These are phyloP conservation scores for Drosophila takahashii DNA, from an alignment of 1,140 invertebrate genomes.

Conservation along the genomic window DNA sequence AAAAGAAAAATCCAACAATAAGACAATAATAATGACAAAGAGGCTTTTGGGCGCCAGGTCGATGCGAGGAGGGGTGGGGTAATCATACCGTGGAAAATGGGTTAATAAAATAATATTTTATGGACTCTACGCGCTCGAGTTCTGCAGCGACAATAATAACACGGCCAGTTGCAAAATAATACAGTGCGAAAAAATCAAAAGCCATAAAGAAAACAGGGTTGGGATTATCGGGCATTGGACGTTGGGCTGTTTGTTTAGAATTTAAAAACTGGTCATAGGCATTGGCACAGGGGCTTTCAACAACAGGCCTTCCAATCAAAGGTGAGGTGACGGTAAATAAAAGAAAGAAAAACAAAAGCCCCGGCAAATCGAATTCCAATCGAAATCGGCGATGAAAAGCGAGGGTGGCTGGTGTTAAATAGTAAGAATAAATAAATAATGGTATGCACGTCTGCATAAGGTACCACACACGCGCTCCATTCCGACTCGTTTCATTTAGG, in stretches of 20 bases:
- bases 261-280: slow-evolving; percentile 1
- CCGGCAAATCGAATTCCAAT: slow-evolving; percentile 38
- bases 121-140: slow-evolving; percentile 26
- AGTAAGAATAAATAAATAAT: slow-evolving; percentile 37
- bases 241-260: slow-evolving; percentile 5
- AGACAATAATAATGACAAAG: slow-evolving; percentile 28
- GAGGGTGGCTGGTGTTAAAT: slow-evolving; percentile 1
- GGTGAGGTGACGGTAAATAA: slow-evolving; percentile 1
- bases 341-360: slow-evolving; percentile 3
- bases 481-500: slow-evolving; percentile 14
- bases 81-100: slow-evolving; percentile 74
- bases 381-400: slow-evolving; percentile 10
- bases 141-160: slow-evolving; percentile 21
- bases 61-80: slow-evolving; percentile 3
- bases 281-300: not conserved
- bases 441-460: slow-evolving; percentile 39
- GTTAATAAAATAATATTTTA: slow-evolving; percentile 60
- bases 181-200: slow-evolving; percentile 53
- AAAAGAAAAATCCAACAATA: slow-evolving; percentile 39
- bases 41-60: slow-evolving; percentile 25
- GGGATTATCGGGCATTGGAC: slow-evolving; percentile 17
- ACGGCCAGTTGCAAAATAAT: slow-evolving; percentile 67
- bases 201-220: slow-evolving; percentile 33
- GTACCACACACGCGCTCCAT: not conserved
- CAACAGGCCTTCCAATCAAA: slow-evolving; percentile 1